A percentile compares a stretch with the other conserved stretches of the same genome.
phyloP scores from a whole-genome alignment of 2,797 vertebrate species.

The Loriculus beryllinus region DNA sequence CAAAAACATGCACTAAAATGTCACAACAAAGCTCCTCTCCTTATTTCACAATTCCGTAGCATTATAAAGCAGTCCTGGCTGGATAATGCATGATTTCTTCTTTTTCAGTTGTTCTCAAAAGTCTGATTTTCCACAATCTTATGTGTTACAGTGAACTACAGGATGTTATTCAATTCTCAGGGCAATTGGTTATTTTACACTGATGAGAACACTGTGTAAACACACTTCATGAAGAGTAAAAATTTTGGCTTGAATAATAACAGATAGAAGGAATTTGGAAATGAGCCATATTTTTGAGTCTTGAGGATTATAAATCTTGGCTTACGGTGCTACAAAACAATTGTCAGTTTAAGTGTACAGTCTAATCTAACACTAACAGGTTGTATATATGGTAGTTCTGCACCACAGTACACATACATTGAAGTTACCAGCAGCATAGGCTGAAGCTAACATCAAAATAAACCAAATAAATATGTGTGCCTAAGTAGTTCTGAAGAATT shows the following conservation, averaged over 20 bases:
- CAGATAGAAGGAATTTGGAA: neutral
- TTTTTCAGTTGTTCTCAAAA: neutral
- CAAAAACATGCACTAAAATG: neutral
- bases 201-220: neutral
- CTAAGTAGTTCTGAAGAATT: neutral
- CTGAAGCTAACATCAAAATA: neutral
- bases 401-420: neutral
- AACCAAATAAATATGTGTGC: neutral
- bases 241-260: neutral
- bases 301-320: neutral
- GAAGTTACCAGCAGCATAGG: neutral
- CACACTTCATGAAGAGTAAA: neutral
- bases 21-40: neutral
- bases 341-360: neutral
- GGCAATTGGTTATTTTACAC: neutral
- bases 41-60: neutral
- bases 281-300: neutral
- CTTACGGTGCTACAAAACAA: neutral
- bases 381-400: neutral
- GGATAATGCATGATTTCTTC: neutral
- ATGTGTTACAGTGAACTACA: neutral
- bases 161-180: neutral
- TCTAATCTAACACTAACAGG: neutral
- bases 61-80: neutral
- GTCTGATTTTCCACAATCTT: neutral